These are phyloP conservation scores for Cotesia congregata DNA, from an alignment of 2,888 invertebrate genomes.

Conservation along the genomic window DNA sequence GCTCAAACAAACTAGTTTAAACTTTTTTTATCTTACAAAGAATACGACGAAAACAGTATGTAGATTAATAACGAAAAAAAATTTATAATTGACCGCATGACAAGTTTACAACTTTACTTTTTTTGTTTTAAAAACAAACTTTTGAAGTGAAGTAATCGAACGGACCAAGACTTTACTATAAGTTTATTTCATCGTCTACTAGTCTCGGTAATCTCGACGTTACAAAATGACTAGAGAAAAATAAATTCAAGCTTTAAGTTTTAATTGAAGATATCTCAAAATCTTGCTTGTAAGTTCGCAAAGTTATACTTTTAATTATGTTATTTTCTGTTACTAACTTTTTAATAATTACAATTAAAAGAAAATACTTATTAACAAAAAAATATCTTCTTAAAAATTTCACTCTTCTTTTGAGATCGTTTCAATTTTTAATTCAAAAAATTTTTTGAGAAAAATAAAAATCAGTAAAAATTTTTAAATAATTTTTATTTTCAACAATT, in stretches of 20 bases:
- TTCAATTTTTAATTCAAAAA: no score
- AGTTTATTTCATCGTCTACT: slow-evolving; percentile 22
- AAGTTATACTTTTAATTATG: background rate
- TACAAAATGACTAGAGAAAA: slow-evolving; percentile 21
- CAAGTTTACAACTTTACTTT: slow-evolving; percentile 50
- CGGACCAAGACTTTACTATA: background rate
- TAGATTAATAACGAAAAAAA: slow-evolving; percentile 26
- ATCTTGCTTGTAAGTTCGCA: slow-evolving; percentile 42
- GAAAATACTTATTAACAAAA: no score
- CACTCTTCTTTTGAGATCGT: no score
- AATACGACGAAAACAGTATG: background rate
- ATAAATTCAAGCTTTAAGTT: slow-evolving; percentile 40
- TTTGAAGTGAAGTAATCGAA: background rate
- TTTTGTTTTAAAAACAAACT: slow-evolving; percentile 37
- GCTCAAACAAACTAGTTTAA: slow-evolving; percentile 34
- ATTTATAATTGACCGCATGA: slow-evolving; percentile 46
- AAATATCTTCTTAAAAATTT: no score
- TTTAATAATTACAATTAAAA: no score
- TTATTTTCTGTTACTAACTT: no score
- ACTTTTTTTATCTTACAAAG: slow-evolving; percentile 1
- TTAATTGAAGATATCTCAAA: slow-evolving; percentile 39
- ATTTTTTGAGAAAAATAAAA: no score
- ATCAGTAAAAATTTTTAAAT: no score
- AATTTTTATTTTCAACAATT: no score
- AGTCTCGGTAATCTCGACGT: slow-evolving; percentile 16